Evolutionary conservation across 2,888 invertebrate species (phyloP).

Genomic region (Habroteleia sp.): DNA sequence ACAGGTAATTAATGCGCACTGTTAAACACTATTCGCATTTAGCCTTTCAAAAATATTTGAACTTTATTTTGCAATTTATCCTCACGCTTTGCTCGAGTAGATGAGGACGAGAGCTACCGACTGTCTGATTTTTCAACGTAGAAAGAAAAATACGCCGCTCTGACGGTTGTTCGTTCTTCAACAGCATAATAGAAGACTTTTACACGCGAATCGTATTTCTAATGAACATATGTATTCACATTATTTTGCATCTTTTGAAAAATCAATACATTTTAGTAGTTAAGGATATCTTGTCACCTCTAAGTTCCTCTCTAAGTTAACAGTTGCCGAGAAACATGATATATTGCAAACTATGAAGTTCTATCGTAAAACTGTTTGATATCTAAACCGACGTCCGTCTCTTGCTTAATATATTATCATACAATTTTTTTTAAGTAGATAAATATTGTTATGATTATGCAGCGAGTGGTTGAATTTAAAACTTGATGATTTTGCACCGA

Average conservation of each 20-base stretch:
- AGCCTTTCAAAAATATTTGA: constrained; percentile 39
- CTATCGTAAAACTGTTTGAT: constrained; percentile 21
- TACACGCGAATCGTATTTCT: constrained; percentile 22
- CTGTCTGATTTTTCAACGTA: constrained; percentile 50
- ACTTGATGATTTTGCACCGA: constrained; percentile 13
- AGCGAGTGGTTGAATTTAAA: constrained; percentile 19
- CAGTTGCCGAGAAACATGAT: constrained; percentile 5
- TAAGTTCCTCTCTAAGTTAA: constrained; percentile 13
- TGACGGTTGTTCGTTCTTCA: constrained; percentile 25
- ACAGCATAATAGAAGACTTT: constrained; percentile 47
- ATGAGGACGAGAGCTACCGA: constrained; percentile 14
- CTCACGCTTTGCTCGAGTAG: not conserved
- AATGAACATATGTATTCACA: constrained; percentile 13
- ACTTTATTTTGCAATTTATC: constrained; percentile 25
- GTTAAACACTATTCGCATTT: constrained; percentile 22
- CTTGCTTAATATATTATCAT: constrained; percentile 1
- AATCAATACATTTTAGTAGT: constrained; percentile 36
- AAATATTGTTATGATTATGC: constrained; percentile 21
- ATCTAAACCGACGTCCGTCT: constrained; percentile 15
- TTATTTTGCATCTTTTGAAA: constrained; percentile 24
- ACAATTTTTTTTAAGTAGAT: constrained; percentile 20
- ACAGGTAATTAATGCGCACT: constrained; percentile 23
- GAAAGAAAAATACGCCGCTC: constrained; percentile 43
- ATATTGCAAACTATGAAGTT: constrained; percentile 32
- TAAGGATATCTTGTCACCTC: constrained; percentile 24